Evolutionary conservation across 2,888 invertebrate genomes (phyloP), one percentile per base, ranked within the genome.

Genomic region (Leuctra nigra): DNA sequence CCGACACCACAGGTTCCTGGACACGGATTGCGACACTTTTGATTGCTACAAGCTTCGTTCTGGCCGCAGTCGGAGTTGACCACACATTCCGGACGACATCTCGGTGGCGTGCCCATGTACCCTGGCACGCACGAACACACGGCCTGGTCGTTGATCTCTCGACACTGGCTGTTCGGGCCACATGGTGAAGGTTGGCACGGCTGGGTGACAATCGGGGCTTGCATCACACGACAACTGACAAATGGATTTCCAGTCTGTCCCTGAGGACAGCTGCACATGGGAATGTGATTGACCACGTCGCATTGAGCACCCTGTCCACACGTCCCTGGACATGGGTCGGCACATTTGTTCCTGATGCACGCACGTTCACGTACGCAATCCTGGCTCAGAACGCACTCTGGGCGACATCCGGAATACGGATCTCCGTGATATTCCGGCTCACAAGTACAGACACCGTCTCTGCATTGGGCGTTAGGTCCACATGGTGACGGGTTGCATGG

Each of bases 241-340:
- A 84, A 84, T 20, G 85, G 83, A 74, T 83, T 81, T 20, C 85
- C 85, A 23, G 75, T 73, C 61, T 77, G 84, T 66, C 79, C 82
- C 23, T 73, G 69, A n/a, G 83, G 81, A 69, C 90, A 91, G 41
- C 78, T 79, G 66, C 91, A 83, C 75, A 84, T 83, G 7, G 87
- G 84, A n/a, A 83, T 81, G 64, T 88, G 88, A 66, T 87, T 87
- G 3, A 86, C 79, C 4, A 87, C 86, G 64, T 81, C 75, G 69
- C 91, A 91, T 56, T 81, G 68, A 1, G 90, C 87, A 66, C 82
- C 81, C 60, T 75, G 72, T 14, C 87, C 89, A 69, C 91, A 91
- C 13, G 83, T 83, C 61, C 83, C 84, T 13, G 79, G 76, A 66
- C 89, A 90, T 24, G 86, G 85, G 72, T 87, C 79, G 16, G 55